These are phyloP conservation scores for Tridacna gigas DNA, from an alignment of 2,888 invertebrate genomes.

Conservation along the genomic window DNA sequence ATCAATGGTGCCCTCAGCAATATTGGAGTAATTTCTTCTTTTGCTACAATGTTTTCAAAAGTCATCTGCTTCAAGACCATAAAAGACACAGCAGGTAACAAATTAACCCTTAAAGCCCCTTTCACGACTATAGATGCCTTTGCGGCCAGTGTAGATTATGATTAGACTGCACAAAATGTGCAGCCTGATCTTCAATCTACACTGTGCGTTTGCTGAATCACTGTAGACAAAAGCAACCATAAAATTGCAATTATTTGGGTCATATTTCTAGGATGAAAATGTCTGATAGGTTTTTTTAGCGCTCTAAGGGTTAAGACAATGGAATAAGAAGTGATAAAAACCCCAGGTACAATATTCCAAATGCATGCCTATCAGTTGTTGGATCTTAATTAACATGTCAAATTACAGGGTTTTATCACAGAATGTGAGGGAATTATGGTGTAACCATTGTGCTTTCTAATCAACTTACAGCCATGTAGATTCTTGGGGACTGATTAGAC, in stretches of 20 bases:
- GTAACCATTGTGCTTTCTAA: slow-evolving; percentile 5
- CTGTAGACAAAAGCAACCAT: too few species aligned
- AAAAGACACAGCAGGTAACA: not conserved
- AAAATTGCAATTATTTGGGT: too few species aligned
- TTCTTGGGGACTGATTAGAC: too few species aligned
- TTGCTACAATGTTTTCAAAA: not conserved
- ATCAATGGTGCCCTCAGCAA: too few species aligned
- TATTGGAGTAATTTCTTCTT: not conserved
- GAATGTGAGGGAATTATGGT: slow-evolving; percentile 10
- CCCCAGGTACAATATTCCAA: not conserved
- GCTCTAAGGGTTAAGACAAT: too few species aligned
- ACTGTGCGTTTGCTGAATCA: too few species aligned
- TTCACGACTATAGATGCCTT: too few species aligned
- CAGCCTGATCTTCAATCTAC: too few species aligned
- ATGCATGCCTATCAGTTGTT: slow-evolving; percentile 7
- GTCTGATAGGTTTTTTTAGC: too few species aligned
- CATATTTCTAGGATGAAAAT: not conserved
- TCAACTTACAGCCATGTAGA: not conserved
- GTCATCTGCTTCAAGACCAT: not conserved
- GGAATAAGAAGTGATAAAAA: too few species aligned
- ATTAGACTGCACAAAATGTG: too few species aligned
- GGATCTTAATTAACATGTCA: slow-evolving; percentile 49
- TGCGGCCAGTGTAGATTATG: too few species aligned
- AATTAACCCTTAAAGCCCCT: not conserved
- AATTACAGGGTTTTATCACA: slow-evolving; percentile 35